These are phyloP conservation scores for Elymnias hypermnestra DNA, from an alignment of 1,140 invertebrate species.

Conservation along the genomic window DNA sequence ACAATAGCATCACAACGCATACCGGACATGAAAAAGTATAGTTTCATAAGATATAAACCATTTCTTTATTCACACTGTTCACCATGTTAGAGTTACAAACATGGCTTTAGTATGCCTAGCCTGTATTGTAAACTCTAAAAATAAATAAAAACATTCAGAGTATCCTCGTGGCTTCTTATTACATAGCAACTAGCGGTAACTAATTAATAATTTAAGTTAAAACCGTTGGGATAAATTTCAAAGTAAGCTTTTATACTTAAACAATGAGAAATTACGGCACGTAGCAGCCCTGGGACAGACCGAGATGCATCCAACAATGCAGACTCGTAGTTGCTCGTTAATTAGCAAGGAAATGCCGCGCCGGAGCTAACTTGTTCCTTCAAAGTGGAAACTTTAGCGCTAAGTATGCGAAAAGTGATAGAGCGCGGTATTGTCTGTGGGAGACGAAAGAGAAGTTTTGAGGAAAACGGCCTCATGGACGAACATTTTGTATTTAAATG, in stretches of 20 bases:
- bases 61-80: too few relatives aligned
- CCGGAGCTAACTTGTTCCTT: slow-evolving; percentile 19
- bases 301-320: slow-evolving; percentile 21
- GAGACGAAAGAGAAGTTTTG: slow-evolving; percentile 1
- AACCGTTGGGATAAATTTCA: too few relatives aligned
- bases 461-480: neutral
- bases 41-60: too few relatives aligned
- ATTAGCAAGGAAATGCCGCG: slow-evolving; percentile 23
- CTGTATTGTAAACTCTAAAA: too few relatives aligned
- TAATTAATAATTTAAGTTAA: too few relatives aligned
- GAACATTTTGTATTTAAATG: neutral
- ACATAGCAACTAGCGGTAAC: too few relatives aligned
- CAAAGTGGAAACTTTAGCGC: slow-evolving; percentile 23
- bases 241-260: neutral
- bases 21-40: too few relatives aligned
- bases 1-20: too few relatives aligned
- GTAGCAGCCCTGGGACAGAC: slow-evolving; percentile 13
- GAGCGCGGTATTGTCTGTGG: slow-evolving; percentile 19
- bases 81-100: too few relatives aligned
- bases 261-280: neutral
- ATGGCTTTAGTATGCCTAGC: too few relatives aligned
- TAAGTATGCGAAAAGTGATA: slow-evolving; percentile 23
- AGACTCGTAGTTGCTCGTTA: slow-evolving; percentile 21
- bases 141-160: too few relatives aligned
- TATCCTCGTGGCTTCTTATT: too few relatives aligned